Conservation (phyloP, 2,888 invertebrate genomes). For the Troides oblongomaculatus region DNA sequence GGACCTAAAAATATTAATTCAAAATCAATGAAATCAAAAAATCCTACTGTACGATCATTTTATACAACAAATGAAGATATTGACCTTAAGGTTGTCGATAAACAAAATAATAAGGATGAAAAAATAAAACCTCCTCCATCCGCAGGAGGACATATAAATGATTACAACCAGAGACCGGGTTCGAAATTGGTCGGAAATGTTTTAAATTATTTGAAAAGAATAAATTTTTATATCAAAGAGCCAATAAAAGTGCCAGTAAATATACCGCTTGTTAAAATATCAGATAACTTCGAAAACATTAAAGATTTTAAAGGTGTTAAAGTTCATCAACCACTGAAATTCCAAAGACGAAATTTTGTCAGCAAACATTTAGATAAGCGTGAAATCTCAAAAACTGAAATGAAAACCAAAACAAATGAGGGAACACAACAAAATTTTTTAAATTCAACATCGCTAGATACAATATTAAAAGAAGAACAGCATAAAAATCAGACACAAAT, state of each 20-base stretch:
- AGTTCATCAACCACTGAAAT: slow-evolving; percentile 49
- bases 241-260: slow-evolving; percentile 54
- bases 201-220: slow-evolving; percentile 64
- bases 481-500: slow-evolving; percentile 44
- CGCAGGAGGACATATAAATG: slow-evolving; percentile 45
- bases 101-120: slow-evolving; percentile 17
- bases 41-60: slow-evolving; percentile 34
- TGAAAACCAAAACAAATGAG: background rate
- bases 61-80: slow-evolving; percentile 32
- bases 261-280: slow-evolving; percentile 54
- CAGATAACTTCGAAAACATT: slow-evolving; percentile 61
- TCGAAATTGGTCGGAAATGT: slow-evolving; percentile 65
- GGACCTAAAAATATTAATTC: slow-evolving; percentile 36
- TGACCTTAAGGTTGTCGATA: slow-evolving; percentile 22
- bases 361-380: slow-evolving; percentile 50
- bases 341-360: slow-evolving; percentile 51
- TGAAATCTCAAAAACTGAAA: slow-evolving; percentile 21
- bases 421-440: background rate
- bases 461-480: slow-evolving; percentile 51
- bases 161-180: slow-evolving; percentile 66
- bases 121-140: slow-evolving; percentile 54
- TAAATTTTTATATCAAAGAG: slow-evolving; percentile 51
- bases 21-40: slow-evolving; percentile 35
- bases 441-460: slow-evolving; percentile 4
- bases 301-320: slow-evolving; percentile 56